These are phyloP conservation scores for Sabatieria punctata DNA, from an alignment of 2,888 invertebrate species.

Conservation along the genomic window DNA sequence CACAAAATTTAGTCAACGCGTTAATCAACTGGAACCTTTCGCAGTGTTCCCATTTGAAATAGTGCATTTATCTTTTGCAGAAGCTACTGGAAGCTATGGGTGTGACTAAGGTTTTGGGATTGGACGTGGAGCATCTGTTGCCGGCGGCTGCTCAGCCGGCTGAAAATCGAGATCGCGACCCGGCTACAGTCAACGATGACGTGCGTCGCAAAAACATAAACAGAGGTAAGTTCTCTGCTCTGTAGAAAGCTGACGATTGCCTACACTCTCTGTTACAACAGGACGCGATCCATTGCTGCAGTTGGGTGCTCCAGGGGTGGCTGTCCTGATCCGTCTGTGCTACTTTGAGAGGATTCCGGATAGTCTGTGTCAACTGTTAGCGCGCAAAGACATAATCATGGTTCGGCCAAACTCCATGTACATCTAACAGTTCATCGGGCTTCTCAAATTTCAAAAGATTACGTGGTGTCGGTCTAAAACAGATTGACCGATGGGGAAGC, in stretches of 20 bases:
- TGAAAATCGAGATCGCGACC: background rate
- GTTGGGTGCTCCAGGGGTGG: background rate
- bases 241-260: background rate
- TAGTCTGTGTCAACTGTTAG: background rate
- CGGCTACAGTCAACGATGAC: background rate
- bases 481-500: too few species aligned
- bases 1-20: too few species aligned
- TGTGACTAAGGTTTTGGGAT: background rate
- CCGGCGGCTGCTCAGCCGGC: too few species aligned
- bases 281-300: slow-evolving; percentile 4
- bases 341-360: background rate
- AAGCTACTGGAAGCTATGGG: background rate
- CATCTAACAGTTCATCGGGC: too few species aligned
- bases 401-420: too few species aligned
- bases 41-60: too few species aligned
- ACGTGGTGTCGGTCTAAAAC: too few species aligned
- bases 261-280: background rate
- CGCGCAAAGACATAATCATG: background rate
- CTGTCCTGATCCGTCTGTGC: slow-evolving; percentile 4
- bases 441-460: too few species aligned
- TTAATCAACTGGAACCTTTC: too few species aligned
- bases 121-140: slow-evolving; percentile 1
- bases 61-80: background rate
- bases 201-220: background rate
- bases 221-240: background rate